These are phyloP conservation scores for Pinna nobilis DNA, from an alignment of 1,140 invertebrate genomes.

Conservation along the genomic window DNA sequence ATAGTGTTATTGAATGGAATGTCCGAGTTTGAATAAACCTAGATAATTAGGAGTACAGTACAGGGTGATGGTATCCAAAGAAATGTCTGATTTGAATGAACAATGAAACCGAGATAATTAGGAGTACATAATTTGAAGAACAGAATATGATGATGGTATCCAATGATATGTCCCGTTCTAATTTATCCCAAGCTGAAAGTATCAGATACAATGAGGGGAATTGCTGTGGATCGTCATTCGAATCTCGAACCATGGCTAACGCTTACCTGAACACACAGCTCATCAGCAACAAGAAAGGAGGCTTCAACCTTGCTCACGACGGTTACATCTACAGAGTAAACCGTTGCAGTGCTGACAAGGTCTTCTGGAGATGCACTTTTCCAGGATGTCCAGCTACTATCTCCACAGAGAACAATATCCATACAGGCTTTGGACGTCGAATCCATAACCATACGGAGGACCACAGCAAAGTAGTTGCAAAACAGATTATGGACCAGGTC, in stretches of 20 bases:
- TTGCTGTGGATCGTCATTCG: too few species aligned
- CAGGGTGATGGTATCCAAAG: too few species aligned
- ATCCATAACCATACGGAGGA: constrained; percentile 18
- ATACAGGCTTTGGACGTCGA: constrained; percentile 4
- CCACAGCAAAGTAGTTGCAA: constrained; percentile 13
- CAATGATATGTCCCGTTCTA: too few species aligned
- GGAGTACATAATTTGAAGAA: too few species aligned
- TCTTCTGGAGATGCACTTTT: constrained; percentile 18
- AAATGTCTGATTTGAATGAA: too few species aligned
- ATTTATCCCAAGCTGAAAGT: too few species aligned
- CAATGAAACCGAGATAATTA: too few species aligned
- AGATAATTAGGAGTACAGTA: too few species aligned
- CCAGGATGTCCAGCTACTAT: background rate
- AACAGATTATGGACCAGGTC: background rate
- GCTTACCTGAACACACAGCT: background rate
- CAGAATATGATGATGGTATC: too few species aligned
- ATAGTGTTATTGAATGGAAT: too few species aligned
- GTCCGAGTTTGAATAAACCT: too few species aligned
- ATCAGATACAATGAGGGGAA: too few species aligned
- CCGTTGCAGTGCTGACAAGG: background rate
- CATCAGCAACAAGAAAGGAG: background rate
- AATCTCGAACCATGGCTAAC: constrained; percentile 1
- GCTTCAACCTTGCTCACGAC: constrained; percentile 14
- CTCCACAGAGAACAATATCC: constrained; percentile 11
- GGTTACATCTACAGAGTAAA: constrained; percentile 10